phyloP scores from a whole-genome alignment of 92 coral and sea anemone species.

The Phenganax marumi region DNA sequence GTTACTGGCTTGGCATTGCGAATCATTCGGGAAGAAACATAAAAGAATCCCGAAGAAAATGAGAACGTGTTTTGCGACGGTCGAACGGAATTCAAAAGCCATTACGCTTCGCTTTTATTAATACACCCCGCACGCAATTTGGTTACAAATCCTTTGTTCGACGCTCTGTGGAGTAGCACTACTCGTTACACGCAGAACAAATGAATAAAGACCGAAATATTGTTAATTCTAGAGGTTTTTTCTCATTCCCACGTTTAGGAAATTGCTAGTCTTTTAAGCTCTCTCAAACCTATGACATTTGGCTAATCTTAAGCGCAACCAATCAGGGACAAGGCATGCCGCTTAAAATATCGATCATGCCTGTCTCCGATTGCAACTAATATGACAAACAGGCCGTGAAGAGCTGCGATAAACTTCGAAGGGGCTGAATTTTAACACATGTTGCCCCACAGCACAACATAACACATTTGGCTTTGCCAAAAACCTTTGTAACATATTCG shows the following conservation, averaged over 20 bases:
- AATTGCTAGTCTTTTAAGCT: constrained; percentile 15
- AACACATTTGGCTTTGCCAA: not conserved
- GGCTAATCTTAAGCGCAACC: constrained; percentile 12
- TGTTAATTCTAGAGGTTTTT: not conserved
- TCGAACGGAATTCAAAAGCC: not conserved
- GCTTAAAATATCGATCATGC: constrained; percentile 27
- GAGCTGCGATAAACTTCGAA: constrained; percentile 38
- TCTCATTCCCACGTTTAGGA: constrained; percentile 15
- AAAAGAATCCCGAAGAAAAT: not conserved
- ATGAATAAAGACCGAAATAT: too few species aligned
- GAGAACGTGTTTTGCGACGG: not conserved
- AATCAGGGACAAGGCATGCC: constrained; percentile 29
- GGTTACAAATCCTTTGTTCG: not conserved
- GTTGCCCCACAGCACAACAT: constrained; percentile 30
- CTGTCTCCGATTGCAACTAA: constrained; percentile 38
- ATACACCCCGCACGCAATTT: not conserved
- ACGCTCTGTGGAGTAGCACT: not conserved
- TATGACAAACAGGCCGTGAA: constrained; percentile 45
- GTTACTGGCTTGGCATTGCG: not conserved
- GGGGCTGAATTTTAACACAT: constrained; percentile 42
- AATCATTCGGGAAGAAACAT: not conserved
- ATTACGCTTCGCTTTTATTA: not conserved
- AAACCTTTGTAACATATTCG: not conserved
- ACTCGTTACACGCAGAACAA: not conserved
- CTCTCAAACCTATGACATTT: constrained; percentile 17